Evolutionary conservation across 2,888 invertebrate genomes (phyloP).

Genomic region (Smittia aterrima): DNA sequence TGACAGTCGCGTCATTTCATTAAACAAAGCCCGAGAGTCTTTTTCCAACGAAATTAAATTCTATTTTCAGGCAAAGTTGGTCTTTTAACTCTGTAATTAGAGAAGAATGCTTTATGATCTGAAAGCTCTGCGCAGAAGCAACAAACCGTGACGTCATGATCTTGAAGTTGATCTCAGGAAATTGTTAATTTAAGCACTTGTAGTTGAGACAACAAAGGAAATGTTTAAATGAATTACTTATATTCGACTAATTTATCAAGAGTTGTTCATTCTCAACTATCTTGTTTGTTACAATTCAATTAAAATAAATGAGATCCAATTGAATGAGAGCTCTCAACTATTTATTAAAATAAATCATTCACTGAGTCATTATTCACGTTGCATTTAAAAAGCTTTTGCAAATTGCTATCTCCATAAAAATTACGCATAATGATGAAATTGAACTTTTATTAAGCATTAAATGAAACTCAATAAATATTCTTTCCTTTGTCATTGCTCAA

Average conservation of each 20-base stretch:
- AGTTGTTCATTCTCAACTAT: no score
- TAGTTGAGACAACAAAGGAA: not conserved
- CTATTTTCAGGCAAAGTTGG: no score
- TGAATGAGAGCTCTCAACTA: no score
- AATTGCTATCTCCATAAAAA: conserved; percentile 31
- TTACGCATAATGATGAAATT: conserved; percentile 38
- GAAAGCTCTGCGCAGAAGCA: not conserved
- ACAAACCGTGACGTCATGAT: conserved; percentile 23
- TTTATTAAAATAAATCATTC: no score
- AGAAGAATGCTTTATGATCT: not conserved
- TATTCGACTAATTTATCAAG: no score
- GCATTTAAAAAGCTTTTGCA: conserved; percentile 12
- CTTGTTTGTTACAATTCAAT: no score
- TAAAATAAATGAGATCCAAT: no score
- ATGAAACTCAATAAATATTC: conserved; percentile 26
- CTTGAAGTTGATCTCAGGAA: conserved; percentile 7
- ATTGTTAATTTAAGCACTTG: no score
- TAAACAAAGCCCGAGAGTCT: not conserved
- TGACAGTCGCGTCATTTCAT: not conserved
- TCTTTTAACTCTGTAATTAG: not conserved
- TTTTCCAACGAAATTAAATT: no score
- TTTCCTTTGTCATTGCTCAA: not conserved
- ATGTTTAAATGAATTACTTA: no score
- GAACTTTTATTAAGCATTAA: conserved; percentile 40
- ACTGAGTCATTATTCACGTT: not conserved